phyloP scores from a whole-genome alignment of 2,113 vertebrate species.

The Riparia riparia region DNA sequence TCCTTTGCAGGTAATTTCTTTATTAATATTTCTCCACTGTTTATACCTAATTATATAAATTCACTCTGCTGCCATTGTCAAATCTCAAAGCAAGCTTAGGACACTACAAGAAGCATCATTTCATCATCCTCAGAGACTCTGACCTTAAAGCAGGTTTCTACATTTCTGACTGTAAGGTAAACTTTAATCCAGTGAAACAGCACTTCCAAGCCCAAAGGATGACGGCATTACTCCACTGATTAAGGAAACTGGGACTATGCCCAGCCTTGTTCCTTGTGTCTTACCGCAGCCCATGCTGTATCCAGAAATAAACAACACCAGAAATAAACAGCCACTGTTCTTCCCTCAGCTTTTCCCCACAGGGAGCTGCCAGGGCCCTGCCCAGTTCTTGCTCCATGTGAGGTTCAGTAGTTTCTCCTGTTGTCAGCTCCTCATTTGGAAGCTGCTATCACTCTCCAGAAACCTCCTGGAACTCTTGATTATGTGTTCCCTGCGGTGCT shows the following conservation, averaged over 20 bases:
- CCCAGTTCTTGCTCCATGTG: rapidly evolving
- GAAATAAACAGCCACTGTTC: background rate
- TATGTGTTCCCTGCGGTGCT: background rate
- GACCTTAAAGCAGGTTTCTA: background rate
- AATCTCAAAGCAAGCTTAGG: background rate
- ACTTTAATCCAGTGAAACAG: background rate
- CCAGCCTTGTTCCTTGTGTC: background rate
- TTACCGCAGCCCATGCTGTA: background rate
- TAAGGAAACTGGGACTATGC: background rate
- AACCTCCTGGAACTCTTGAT: background rate
- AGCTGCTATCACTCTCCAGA: background rate
- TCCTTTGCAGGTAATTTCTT: background rate
- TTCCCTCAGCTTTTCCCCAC: background rate
- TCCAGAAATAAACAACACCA: background rate
- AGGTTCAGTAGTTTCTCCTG: rapidly evolving
- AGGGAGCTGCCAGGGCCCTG: background rate
- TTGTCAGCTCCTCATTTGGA: background rate
- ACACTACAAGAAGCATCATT: background rate
- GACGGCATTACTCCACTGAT: background rate
- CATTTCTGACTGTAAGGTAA: background rate
- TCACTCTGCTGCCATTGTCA: background rate
- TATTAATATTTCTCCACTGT: background rate
- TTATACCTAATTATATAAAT: background rate
- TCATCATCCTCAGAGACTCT: background rate
- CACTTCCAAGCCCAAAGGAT: background rate